Evolutionary conservation across 1,140 invertebrate genomes (phyloP), one percentile per base, ranked within the genome.

Genomic region (Neodiprion fabricii): DNA sequence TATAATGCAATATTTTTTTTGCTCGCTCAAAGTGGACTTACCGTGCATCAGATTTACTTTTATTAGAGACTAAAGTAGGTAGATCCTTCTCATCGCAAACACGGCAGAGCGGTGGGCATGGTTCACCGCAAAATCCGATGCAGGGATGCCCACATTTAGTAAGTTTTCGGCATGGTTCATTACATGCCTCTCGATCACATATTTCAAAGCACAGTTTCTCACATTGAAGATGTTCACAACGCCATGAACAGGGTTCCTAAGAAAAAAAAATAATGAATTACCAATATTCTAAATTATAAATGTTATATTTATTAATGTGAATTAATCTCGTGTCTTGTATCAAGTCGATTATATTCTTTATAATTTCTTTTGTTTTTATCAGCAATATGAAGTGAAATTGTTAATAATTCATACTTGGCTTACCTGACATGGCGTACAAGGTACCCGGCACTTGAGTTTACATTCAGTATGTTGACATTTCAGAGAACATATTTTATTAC

Each of bases 71-170:
- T 74, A 94, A 89, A 67, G 89, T 86, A 21, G 85, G 79, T 85
- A 91, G 86, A 70, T 84, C 71, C 1, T 87, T 85, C 17, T 86
- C 82, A 70, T 85, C 71, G 81, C 91, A 92, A 69, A 84, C 71
- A 7, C 84, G 80, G 82, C 91, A 92, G 21, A 90, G 75, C 69
- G 83, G 89, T 84, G 87, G 90, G 83, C 90, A 91, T 78, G 88
- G 85, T 82, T 95, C 94, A 12, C 92, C 92, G 85, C 94, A 95
- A 71, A 93, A 89, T 40, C 93, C 93, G 80, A 91, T 87, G 83
- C 93, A 94, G 4, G 77, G 73, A 85, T 94, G 92, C 0, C 87
- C 86, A 86, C 93, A 94, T 14, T 79, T 74, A 47, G 92, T 84
- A 48, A 49, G 75, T 72, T 82, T 83, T 1, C 70, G 7, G 74